Evolutionary conservation across 2,888 invertebrate genomes (phyloP).

Genomic region (Cataglyphis albicans): DNA sequence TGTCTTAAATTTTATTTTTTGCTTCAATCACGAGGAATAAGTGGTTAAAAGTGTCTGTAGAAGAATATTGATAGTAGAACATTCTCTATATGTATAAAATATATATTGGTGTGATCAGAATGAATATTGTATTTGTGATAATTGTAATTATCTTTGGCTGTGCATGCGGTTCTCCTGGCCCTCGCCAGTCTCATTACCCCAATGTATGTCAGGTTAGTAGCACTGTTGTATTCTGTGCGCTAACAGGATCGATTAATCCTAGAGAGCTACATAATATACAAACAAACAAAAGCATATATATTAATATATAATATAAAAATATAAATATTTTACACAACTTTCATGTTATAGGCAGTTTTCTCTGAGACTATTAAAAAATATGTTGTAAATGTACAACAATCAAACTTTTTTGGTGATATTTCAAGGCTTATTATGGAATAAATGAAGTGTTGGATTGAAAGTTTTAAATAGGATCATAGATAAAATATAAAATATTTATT

Average conservation of each 20-base stretch:
- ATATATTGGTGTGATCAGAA: constrained; percentile 44
- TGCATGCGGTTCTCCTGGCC: constrained; percentile 89
- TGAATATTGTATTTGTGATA: constrained; percentile 80
- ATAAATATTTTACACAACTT: not conserved
- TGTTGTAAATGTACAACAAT: not conserved
- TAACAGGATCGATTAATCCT: constrained; percentile 16
- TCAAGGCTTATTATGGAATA: not conserved
- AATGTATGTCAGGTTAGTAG: constrained; percentile 87
- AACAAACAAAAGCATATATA: not conserved
- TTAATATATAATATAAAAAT: not conserved
- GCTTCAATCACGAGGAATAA: not conserved
- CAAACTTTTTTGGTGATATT: not conserved
- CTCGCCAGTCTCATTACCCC: constrained; percentile 86
- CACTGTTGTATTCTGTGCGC: constrained; percentile 41
- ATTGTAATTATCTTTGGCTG: constrained; percentile 85
- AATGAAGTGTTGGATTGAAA: not conserved
- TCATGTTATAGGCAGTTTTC: not conserved
- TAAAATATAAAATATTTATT: not conserved
- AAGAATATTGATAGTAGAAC: not conserved
- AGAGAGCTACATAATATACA: not conserved
- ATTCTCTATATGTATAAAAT: constrained; percentile 23
- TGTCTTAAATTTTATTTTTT: not conserved
- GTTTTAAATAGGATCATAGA: not conserved
- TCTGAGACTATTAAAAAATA: not conserved
- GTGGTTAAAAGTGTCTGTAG: not conserved